phyloP scores from a whole-genome alignment of 2,113 vertebrate species.

The Neomonachus schauinslandi region DNA sequence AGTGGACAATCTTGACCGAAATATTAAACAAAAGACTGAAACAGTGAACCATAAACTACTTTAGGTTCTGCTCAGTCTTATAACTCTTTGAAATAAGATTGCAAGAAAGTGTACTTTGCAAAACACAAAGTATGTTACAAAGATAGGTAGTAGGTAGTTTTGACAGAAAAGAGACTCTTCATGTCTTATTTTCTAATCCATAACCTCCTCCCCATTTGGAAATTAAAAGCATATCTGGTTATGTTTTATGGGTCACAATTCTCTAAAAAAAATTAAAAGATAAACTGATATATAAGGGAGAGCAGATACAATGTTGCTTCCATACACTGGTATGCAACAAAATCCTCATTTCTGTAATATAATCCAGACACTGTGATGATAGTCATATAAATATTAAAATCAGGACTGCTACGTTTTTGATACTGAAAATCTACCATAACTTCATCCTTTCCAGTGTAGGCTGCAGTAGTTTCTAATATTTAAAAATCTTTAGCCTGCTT shows the following conservation, averaged over 20 bases:
- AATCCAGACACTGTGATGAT: neutral
- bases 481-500: neutral
- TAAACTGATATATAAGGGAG: neutral
- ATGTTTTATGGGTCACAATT: neutral
- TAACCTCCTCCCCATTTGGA: neutral
- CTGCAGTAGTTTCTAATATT: neutral
- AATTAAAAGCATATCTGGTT: constrained; percentile 41
- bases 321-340: neutral
- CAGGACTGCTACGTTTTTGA: neutral
- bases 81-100: constrained; percentile 26
- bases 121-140: constrained; percentile 27
- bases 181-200: neutral
- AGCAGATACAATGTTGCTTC: neutral
- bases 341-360: constrained; percentile 37
- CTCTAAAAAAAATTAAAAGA: neutral
- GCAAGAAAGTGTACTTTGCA: neutral
- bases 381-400: neutral
- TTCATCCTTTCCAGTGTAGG: neutral
- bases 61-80: neutral
- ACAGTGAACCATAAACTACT: constrained; percentile 1
- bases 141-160: neutral
- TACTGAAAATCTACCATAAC: neutral
- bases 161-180: neutral
- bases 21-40: constrained; percentile 27
- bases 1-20: neutral